Conservation (phyloP, 2,797 vertebrate genomes). For the Spondyliosoma cantharus region DNA sequence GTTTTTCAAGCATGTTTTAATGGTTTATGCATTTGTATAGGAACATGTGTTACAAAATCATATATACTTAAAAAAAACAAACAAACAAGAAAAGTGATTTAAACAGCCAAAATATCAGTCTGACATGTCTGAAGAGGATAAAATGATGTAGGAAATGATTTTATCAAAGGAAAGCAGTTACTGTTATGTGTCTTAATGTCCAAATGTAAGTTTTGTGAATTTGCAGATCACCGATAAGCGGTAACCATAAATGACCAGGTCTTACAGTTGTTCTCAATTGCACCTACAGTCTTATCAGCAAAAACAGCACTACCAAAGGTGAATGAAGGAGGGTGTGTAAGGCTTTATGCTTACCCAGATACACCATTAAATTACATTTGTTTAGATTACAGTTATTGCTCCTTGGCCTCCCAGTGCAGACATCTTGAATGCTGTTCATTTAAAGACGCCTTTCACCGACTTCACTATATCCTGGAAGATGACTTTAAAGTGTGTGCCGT, state of each 20-base stretch:
- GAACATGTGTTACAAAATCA: background rate
- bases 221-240: background rate
- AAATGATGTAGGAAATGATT: background rate
- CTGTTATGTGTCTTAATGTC: background rate
- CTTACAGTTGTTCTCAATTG: background rate
- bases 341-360: background rate
- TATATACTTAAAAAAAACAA: too few relatives aligned
- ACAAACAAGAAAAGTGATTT: background rate
- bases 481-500: constrained; percentile 84
- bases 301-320: background rate
- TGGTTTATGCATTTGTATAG: background rate
- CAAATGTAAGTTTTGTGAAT: background rate
- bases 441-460: constrained; percentile 72
- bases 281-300: background rate
- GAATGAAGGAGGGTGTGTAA: background rate
- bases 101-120: background rate
- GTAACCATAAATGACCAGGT: background rate
- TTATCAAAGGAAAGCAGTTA: background rate
- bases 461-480: constrained; percentile 64
- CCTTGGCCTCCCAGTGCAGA: background rate
- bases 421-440: constrained; percentile 35
- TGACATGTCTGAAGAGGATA: background rate
- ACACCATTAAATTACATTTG: background rate
- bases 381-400: background rate
- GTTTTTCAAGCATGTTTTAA: background rate